These are phyloP conservation scores for Daktulosphaira vitifoliae DNA, from an alignment of 1,140 invertebrate species.

Conservation along the genomic window DNA sequence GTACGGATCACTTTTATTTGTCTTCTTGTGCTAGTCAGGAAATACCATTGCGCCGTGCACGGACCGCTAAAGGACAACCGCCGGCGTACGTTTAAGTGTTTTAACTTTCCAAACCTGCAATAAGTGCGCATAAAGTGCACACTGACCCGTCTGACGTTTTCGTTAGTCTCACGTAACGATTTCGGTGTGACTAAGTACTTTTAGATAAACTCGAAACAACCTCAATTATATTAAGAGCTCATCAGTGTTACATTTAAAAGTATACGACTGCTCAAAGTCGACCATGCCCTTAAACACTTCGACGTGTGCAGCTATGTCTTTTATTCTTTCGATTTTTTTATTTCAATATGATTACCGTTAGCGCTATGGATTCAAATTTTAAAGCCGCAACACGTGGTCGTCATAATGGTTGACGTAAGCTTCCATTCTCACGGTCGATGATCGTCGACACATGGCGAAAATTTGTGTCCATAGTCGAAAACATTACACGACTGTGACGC, in stretches of 20 bases:
- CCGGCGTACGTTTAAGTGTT: background rate
- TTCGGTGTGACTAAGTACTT: no score
- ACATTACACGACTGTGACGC: background rate
- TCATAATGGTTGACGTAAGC: no score
- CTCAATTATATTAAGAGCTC: no score
- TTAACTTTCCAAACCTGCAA: background rate
- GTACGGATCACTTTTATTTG: slow-evolving; percentile 25
- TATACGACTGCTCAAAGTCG: no score
- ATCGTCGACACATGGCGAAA: slow-evolving; percentile 25
- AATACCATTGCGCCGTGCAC: background rate
- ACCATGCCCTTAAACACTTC: no score
- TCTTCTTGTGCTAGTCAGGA: slow-evolving; percentile 16
- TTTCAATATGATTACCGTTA: no score
- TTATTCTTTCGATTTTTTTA: no score
- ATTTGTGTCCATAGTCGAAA: slow-evolving; percentile 5
- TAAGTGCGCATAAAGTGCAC: background rate
- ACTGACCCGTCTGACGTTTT: background rate
- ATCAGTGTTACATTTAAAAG: no score
- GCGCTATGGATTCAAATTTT: no score
- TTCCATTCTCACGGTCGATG: background rate
- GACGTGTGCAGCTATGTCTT: no score
- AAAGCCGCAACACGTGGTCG: no score
- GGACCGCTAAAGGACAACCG: slow-evolving; percentile 1
- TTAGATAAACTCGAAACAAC: no score
- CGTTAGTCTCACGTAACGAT: background rate